Base-by-base conservation (phyloP, 2,797 vertebrate genomes). In the Sebastes goodei region DNA sequence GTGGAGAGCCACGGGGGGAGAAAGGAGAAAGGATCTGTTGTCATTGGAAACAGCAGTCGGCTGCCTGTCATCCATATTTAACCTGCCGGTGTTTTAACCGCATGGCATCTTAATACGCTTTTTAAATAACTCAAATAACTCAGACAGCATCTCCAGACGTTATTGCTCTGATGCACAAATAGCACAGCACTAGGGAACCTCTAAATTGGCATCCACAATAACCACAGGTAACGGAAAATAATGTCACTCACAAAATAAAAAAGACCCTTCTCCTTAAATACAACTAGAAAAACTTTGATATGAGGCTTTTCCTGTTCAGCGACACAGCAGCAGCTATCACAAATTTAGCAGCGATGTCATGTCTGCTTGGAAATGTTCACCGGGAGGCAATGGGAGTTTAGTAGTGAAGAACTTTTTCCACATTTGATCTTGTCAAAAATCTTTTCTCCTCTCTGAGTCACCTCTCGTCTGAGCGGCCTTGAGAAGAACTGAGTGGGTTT, bases 391-490 rank as follows among this genome's bases (percentile, higher is more conserved):
- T 3, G 4, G 1, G 59, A 74, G 35, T 64, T 79, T 30, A 49
- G 76, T 20, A 6, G 30, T 1, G 32, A 61, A 57, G 21, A 78
- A 60, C 42, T 61, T 76, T 1, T 61, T 86, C 15, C 73, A 71
- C 78, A 74, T 80, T 64, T 80, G 49, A 68, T 82, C 62, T 53
- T 17, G 55, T 88, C 71, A 82, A 73, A 83, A 72, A 14, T 65
- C 65, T 76, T 68, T 76, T 82, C 55, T 86, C 32, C 10, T 73
- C 35, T 83, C 59, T n/a, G 77, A 74, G 38, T 90, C 82, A 84
- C 64, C 56, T 77, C 71, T 66, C n/a, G 55, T 59, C 59, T 38
- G 56, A 71, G 73, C 73, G 69, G 76, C 79, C 82, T 71, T 30
- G 66, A 75, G 73, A 82, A 70, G 62, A 62, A 68, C 29, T 15